Evolutionary conservation across 2,888 invertebrate genomes (phyloP), one percentile per base, ranked within the genome.

Genomic region (Melitaea athalia): DNA sequence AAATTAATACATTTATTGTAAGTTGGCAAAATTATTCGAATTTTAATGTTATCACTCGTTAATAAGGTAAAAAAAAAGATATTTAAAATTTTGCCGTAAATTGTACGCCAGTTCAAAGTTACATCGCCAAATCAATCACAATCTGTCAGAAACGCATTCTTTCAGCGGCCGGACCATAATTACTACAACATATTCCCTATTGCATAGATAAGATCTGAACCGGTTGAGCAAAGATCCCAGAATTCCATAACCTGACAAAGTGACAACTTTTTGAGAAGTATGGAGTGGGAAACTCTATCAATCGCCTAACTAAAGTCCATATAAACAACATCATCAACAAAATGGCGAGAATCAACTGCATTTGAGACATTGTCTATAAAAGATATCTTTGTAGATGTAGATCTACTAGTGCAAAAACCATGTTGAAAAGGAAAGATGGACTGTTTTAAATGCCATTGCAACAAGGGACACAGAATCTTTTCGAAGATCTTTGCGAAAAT

Each of bases 231-330:
- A 47, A 47, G 14, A 5, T 14, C 47, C 47, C 3, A 52, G 17
- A 15, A 74, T 68, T 0, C 72, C 72, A 53, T 64, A 67, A 5
- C 17, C 14, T n/a, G n/a, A n/a, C n/a, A n/a, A n/a, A n/a, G n/a
- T 8, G 59, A 49, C 3, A 75, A 52, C 43, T 75, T 75, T 12
- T 59, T 15, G 11, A 60, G 24, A 11, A 72, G 50, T 10, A 70
- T 45, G 5, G 14, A 24, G 24, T 74, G 73, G 14, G 57, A 49
- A 12, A 75, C 73, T 50, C 67, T 72, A 52, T 74, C 71, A 24
- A 74, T 71, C 8, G 71, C 72, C 42, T 72, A 69, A 8, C 64
- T 65, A 42, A 74, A 71, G 12, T 72, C 72, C 3, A 70, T 74
- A 31, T 72, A 74, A 38, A 72, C 70, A 0, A 65, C n/a, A n/a